These are phyloP conservation scores for Agrotis segetum DNA, from an alignment of 2,888 invertebrate species.

Conservation along the genomic window DNA sequence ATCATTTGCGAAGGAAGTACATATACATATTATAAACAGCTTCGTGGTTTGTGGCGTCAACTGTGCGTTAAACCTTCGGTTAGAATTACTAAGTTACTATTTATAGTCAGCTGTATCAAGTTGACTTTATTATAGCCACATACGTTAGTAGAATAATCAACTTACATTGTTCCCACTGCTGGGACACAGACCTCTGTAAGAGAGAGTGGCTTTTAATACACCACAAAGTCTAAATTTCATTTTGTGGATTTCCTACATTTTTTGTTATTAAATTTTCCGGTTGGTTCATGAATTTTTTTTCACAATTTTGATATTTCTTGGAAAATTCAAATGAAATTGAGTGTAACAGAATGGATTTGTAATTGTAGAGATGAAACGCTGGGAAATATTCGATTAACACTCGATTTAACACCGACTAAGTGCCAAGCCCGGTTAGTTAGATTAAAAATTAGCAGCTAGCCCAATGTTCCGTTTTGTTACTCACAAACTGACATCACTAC, in stretches of 20 bases:
- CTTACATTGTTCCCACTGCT: neutral
- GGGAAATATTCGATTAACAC: conserved; percentile 9
- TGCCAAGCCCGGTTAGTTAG: neutral
- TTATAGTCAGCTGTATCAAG: conserved; percentile 37
- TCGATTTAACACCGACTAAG: conserved; percentile 12
- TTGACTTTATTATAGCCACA: conserved; percentile 7
- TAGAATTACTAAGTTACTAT: conserved; percentile 40
- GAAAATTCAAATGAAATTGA: conserved; percentile 3
- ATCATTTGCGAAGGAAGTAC: conserved; percentile 34
- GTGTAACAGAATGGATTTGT: neutral
- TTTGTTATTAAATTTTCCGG: neutral
- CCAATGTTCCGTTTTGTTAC: neutral
- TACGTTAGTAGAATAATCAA: neutral
- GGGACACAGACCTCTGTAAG: neutral
- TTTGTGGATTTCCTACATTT: neutral
- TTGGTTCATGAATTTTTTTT: neutral
- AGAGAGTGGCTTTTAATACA: neutral
- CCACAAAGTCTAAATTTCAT: neutral
- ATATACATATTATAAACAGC: neutral
- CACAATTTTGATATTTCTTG: neutral
- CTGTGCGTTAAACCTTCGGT: conserved; percentile 23
- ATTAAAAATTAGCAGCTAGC: conserved; percentile 19
- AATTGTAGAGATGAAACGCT: neutral
- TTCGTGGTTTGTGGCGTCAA: conserved; percentile 26
- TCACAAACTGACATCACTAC: neutral